Conservation (phyloP, 2,797 vertebrate genomes). For the Phrynocephalus vlangalii region DNA sequence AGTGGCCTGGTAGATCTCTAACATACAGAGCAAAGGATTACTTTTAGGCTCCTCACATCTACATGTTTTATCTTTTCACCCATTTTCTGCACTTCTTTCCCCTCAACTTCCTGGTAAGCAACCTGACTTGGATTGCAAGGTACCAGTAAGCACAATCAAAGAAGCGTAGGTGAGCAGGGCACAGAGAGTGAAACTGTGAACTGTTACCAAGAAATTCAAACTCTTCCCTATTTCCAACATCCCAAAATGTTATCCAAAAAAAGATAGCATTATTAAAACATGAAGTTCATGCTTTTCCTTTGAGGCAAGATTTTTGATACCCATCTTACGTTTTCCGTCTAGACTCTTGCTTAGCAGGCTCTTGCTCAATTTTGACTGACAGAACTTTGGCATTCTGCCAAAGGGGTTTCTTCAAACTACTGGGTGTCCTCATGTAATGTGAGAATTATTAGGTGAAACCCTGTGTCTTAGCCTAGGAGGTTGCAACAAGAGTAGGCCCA, state of each 20-base stretch:
- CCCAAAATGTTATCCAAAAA: not conserved
- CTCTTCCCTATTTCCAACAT: not conserved
- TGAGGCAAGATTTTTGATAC: not conserved
- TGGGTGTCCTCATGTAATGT: slow-evolving; percentile 11
- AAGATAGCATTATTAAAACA: not conserved
- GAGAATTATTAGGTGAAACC: not conserved
- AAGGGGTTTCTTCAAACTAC: not conserved
- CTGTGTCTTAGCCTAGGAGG: no score
- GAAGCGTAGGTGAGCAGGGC: not conserved
- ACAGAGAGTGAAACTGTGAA: not conserved
- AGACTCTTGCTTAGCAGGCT: not conserved
- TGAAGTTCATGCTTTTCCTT: not conserved
- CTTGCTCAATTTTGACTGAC: not conserved
- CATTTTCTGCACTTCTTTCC: not conserved
- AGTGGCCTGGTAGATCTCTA: no score
- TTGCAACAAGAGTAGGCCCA: no score
- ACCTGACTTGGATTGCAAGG: not conserved
- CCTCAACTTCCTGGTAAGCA: not conserved
- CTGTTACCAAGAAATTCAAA: not conserved
- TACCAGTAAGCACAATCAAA: not conserved
- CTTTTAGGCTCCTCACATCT: not conserved
- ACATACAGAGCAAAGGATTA: not conserved
- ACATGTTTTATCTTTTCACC: not conserved
- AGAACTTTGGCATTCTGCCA: not conserved
- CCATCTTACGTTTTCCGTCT: not conserved